Conservation (phyloP, 1,140 invertebrate genomes). For the Chlorops oryzae region DNA sequence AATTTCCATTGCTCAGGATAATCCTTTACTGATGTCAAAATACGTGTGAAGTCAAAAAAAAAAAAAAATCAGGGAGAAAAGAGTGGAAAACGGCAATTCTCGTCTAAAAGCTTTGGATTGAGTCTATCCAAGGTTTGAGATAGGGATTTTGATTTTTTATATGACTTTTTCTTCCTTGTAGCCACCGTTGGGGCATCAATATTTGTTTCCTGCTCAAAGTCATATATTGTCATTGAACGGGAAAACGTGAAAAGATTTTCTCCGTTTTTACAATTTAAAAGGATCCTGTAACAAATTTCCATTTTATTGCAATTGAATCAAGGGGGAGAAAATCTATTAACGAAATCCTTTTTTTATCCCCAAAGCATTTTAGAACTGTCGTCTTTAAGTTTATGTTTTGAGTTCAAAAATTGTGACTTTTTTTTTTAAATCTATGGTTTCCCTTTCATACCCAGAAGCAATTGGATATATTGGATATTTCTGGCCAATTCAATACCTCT, state of each 20-base stretch:
- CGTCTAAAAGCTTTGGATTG: no score
- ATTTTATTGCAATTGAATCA: conserved; percentile 6
- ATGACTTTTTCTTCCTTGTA: neutral
- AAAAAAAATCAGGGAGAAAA: no score
- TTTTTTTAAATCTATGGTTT: no score
- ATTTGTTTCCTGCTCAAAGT: neutral
- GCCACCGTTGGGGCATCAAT: neutral
- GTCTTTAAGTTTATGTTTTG: no score
- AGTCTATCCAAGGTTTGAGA: conserved; percentile 6
- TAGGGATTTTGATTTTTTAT: neutral
- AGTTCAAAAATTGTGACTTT: no score
- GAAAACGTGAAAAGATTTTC: neutral
- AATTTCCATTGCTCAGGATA: conserved; percentile 47
- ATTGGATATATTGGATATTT: no score
- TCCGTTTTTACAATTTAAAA: conserved; percentile 5
- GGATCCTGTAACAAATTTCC: neutral
- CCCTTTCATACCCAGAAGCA: no score
- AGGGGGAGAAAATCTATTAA: conserved; percentile 9
- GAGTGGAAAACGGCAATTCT: no score
- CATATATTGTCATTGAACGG: conserved; percentile 4
- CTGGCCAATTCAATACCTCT: no score
- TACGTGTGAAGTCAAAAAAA: conserved; percentile 26
- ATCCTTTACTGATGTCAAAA: conserved; percentile 44
- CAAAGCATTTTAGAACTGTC: no score
- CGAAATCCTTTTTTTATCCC: conserved; percentile 9